A percentile compares a stretch with the other conserved stretches of the same genome.
Evolutionary conservation across 1,140 invertebrate species (phyloP).

Genomic region (Diprion similis): DNA sequence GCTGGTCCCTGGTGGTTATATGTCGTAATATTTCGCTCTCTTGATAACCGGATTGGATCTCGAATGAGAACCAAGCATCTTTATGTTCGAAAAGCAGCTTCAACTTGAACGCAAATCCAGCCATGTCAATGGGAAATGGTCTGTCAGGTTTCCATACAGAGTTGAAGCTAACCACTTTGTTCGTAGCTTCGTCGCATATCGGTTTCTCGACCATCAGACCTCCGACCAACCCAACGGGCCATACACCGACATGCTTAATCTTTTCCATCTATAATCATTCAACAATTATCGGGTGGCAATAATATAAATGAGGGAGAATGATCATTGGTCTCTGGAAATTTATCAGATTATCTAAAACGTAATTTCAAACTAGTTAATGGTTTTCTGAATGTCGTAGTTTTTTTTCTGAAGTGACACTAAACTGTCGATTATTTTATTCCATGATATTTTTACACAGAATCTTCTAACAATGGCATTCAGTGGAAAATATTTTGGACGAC

Average conservation of each 20-base stretch:
- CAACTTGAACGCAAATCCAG: constrained; percentile 94
- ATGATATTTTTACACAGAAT: too few relatives aligned
- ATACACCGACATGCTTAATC: constrained; percentile 89
- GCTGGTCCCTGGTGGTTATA: constrained; percentile 73
- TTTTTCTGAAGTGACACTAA: too few relatives aligned
- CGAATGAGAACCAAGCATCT: constrained; percentile 82
- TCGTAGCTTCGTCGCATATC: constrained; percentile 69
- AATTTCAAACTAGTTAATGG: too few relatives aligned
- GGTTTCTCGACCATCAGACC: constrained; percentile 88
- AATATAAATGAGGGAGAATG: constrained; percentile 30
- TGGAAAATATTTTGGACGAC: too few relatives aligned
- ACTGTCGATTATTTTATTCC: too few relatives aligned
- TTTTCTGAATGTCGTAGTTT: too few relatives aligned
- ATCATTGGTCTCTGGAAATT: neutral
- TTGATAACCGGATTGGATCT: constrained; percentile 86
- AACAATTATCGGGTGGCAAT: constrained; percentile 31
- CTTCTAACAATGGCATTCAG: too few relatives aligned
- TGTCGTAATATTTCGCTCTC: constrained; percentile 90
- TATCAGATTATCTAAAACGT: too few relatives aligned
- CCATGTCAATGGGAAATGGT: constrained; percentile 98
- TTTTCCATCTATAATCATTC: constrained; percentile 73
- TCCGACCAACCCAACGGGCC: constrained; percentile 96
- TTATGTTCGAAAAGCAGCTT: constrained; percentile 78
- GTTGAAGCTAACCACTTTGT: constrained; percentile 84
- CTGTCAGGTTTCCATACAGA: constrained; percentile 86